Base-by-base conservation (phyloP, 2,797 vertebrate genomes). In the Ctenopoma kingsleyae region DNA sequence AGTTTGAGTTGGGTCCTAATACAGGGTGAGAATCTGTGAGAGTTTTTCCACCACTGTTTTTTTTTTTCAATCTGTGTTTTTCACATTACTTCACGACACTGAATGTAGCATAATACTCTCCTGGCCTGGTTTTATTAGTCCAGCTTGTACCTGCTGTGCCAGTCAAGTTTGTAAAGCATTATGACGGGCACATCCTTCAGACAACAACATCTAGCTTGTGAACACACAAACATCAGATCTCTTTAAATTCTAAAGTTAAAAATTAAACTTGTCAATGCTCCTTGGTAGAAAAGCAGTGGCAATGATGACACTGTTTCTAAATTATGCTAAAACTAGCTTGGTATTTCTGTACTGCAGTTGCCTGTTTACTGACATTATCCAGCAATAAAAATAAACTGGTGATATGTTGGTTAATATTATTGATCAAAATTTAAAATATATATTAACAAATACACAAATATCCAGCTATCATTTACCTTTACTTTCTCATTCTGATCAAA, bases 101-200 rank as follows among this genome's bases (percentile, higher is more conserved):
- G 22, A 6, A 17, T 48, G 11, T 36, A 9, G n/a, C 38, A 1
- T 22, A 30, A 12, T 46, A 2, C 47, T 59, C 47, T 8, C 56
- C 4, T 43, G 36, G 41, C 71, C 56, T 71, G 11, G 53, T 73
- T 80, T 63, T 15, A 64, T 51, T 43, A 15, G 56, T 48, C 27
- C 19, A 41, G 22, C 9, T 23, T 48, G 16, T 50, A 53, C 20
- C 46, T 60, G 48, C 44, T 52, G 50, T 23, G 51, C 25, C 11
- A 1, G 19, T 40, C 12, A 40, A 20, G 68, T 63, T 52, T 51
- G 22, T 59, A 43, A 12, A 50, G 51, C 35, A 25, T 46, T 27
- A 27, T 35, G 44, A 20, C 30, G 43, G 11, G 10, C 23, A 20
- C 23, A 32, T 66, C 19, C 25, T 51, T 60, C 47, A 53, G 15